These are phyloP conservation scores for Schrankia costaestrigalis DNA, from an alignment of 2,888 invertebrate species.

Conservation along the genomic window DNA sequence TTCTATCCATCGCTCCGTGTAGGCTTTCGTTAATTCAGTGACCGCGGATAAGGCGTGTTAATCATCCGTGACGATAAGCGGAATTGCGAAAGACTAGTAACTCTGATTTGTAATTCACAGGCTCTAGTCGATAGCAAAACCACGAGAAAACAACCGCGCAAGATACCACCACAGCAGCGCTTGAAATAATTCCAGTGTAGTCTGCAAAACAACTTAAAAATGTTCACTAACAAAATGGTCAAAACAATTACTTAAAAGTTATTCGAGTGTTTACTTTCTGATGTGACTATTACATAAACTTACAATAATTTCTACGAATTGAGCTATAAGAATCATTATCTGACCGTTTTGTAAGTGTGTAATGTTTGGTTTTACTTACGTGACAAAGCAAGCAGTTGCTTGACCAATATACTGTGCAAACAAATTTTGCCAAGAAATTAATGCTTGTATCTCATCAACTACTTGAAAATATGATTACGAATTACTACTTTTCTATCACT, in stretches of 20 bases:
- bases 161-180: constrained; percentile 35
- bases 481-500: too few species aligned
- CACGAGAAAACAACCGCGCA: constrained; percentile 36
- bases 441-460: too few species aligned
- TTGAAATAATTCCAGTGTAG: constrained; percentile 32
- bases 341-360: constrained; percentile 38
- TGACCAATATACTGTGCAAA: too few species aligned
- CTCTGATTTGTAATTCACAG: constrained; percentile 61
- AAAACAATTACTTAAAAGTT: constrained; percentile 8
- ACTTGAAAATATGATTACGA: too few species aligned
- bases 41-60: constrained; percentile 46
- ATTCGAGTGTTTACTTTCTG: too few species aligned
- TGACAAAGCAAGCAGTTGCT: constrained; percentile 20
- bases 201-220: constrained; percentile 43
- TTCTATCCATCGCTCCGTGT: constrained; percentile 73
- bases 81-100: constrained; percentile 55
- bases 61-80: constrained; percentile 49
- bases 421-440: too few species aligned
- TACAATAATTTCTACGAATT: too few species aligned
- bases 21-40: constrained; percentile 51
- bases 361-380: constrained; percentile 35
- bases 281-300: too few species aligned
- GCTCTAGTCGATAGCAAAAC: constrained; percentile 57
- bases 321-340: constrained; percentile 9
- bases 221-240: constrained; percentile 33